These are phyloP conservation scores for Lasaia peninsularis DNA, from an alignment of 1,140 invertebrate genomes.

Conservation along the genomic window DNA sequence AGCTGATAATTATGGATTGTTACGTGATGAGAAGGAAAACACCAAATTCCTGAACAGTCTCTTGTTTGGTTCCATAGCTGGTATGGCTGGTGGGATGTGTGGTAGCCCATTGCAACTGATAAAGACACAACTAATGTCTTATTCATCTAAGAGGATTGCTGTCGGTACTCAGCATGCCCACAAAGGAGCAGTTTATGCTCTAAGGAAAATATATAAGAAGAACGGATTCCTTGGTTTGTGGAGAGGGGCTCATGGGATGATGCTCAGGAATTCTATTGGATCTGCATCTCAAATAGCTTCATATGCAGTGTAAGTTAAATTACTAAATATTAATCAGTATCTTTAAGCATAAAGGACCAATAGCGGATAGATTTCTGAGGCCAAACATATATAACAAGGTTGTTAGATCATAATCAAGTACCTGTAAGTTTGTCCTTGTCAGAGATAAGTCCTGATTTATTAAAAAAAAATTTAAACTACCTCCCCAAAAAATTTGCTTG, in stretches of 20 bases:
- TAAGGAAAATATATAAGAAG: conserved; percentile 83
- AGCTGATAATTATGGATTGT: conserved; percentile 65
- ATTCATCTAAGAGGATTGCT: conserved; percentile 86
- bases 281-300: conserved; percentile 71
- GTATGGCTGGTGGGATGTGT: conserved; percentile 60
- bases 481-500: no score
- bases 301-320: conserved; percentile 60
- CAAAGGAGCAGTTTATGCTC: conserved; percentile 82
- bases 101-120: conserved; percentile 89
- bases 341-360: not conserved
- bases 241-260: conserved; percentile 85
- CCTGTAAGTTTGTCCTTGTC: no score
- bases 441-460: no score
- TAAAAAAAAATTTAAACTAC: no score
- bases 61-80: conserved; percentile 63
- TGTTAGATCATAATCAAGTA: not conserved
- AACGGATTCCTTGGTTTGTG: conserved; percentile 87
- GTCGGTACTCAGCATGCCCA: conserved; percentile 93
- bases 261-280: conserved; percentile 78
- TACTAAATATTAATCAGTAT: conserved; percentile 1
- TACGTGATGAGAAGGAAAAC: conserved; percentile 63
- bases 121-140: conserved; percentile 94
- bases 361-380: not conserved
- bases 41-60: conserved; percentile 66
- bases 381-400: no score